Base-by-base conservation (phyloP, 1,140 invertebrate genomes). In the Macrostomum lignano region DNA sequence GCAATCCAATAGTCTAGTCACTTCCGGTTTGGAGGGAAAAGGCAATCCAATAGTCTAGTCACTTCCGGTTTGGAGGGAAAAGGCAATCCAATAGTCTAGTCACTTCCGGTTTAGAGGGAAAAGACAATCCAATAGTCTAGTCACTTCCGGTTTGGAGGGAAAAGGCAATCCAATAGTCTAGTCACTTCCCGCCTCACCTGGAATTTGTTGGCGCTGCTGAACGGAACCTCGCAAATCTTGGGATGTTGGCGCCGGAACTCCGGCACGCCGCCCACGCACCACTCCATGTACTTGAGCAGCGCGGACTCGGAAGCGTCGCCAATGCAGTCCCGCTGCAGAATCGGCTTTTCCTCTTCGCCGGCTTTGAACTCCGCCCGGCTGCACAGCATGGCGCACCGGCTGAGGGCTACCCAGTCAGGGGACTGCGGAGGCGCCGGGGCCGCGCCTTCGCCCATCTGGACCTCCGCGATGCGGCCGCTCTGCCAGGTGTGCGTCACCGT, bases 401-500 rank as follows among this genome's bases (percentile, higher is more conserved):
- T 71, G 35, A 96, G 63, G 35, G 76, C 74, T 58, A 78, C 74
- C 67, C 86, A 91, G 42, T 24, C n/a, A 24, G 23, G n/a, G 19
- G 15, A 28, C 15, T 28, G 15, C 3, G 3, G 9, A 3, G 15
- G 26, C 9, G 15, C 4, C 15, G 14, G 3, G 15, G 19, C 15
- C 29, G 41, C 39, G 36, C 40, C 33, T 19, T 43, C 40, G 21
- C 30, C 36, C 25, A 79, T 86, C 49, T 88, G 79, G 34, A 78
- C 78, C 51, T 88, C 79, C 53, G 84, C 78, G 56, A 88, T 86
- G 59, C 82, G 74, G 55, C 86, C 82, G 48, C 88, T 79, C 58
- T 81, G 88, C 81, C 81, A 91, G 75, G 86, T 79, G 53, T 86
- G 78, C 38, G 79, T 77, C 6, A 84, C 78, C 19, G 81, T 88